Conservation (phyloP, 92 coral and sea anemone species). For the Umimayanthus kanabou region DNA sequence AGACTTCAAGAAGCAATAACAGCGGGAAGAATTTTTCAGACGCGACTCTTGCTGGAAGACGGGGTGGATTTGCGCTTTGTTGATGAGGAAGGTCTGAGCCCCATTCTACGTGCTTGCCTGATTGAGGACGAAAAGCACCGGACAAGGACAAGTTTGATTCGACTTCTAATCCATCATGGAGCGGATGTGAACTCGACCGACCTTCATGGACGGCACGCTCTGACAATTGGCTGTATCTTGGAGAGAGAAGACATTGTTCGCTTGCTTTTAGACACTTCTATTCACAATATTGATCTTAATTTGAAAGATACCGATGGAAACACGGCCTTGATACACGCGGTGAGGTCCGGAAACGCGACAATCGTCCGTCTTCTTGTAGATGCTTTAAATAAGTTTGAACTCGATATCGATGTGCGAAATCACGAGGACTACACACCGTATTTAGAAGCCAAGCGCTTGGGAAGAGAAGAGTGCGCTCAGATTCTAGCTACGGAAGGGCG, state of each 20-base stretch:
- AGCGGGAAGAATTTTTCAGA: constrained; percentile 81
- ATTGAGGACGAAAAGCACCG: constrained; percentile 80
- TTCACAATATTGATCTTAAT: constrained; percentile 81
- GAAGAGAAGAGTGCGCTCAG: constrained; percentile 74
- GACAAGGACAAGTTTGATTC: constrained; percentile 73
- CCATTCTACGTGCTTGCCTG: constrained; percentile 79
- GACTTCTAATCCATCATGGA: constrained; percentile 77
- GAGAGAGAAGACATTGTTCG: constrained; percentile 77
- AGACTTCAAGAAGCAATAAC: constrained; percentile 83
- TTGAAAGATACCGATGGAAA: constrained; percentile 76
- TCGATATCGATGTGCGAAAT: constrained; percentile 84
- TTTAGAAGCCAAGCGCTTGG: constrained; percentile 80
- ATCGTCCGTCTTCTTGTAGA: constrained; percentile 76
- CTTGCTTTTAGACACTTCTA: constrained; percentile 68
- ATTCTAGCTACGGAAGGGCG: constrained; percentile 71
- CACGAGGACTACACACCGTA: constrained; percentile 92
- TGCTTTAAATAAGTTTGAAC: constrained; percentile 75
- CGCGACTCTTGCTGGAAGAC: constrained; percentile 73
- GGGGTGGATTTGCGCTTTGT: constrained; percentile 62
- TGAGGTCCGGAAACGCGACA: constrained; percentile 64
- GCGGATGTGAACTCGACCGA: constrained; percentile 89
- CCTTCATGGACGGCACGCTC: constrained; percentile 76
- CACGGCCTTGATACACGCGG: constrained; percentile 88
- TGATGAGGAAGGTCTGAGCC: constrained; percentile 89
- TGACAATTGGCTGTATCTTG: constrained; percentile 73